phyloP scores from a whole-genome alignment of 2,888 invertebrate genomes.

The Amphipoea lucens region DNA sequence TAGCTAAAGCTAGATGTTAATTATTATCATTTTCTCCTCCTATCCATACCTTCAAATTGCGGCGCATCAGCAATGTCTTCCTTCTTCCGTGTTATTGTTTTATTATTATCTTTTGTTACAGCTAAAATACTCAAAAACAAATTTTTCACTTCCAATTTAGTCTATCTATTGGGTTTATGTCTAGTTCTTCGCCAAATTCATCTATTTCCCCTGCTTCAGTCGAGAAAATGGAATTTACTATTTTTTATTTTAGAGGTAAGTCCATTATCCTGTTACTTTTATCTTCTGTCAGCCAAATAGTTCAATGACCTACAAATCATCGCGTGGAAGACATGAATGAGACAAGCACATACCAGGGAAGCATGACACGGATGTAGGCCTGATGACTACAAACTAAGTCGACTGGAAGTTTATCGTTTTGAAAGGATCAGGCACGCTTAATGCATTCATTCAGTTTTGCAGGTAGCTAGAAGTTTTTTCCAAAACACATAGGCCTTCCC shows the following conservation, averaged over 20 bases:
- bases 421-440: neutral
- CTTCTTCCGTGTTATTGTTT: neutral
- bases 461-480: too few species aligned
- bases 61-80: neutral
- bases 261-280: neutral
- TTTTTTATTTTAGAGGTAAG: conserved; percentile 73
- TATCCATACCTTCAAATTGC: neutral
- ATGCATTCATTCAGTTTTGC: neutral
- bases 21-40: neutral
- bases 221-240: conserved; percentile 53
- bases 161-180: conserved; percentile 72
- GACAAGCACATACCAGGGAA: neutral
- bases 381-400: neutral
- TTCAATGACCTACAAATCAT: neutral
- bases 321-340: neutral
- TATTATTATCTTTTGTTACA: conserved; percentile 62
- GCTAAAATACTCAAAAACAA: conserved; percentile 67
- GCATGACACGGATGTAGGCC: neutral
- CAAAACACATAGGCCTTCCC: neutral
- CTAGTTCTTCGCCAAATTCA: conserved; percentile 70
- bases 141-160: conserved; percentile 73
- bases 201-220: conserved; percentile 63
- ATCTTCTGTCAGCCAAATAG: neutral
- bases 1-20: neutral
- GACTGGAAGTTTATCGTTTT: neutral